Base-by-base conservation (phyloP, 2,888 invertebrate genomes). In the Villa cingulata region DNA sequence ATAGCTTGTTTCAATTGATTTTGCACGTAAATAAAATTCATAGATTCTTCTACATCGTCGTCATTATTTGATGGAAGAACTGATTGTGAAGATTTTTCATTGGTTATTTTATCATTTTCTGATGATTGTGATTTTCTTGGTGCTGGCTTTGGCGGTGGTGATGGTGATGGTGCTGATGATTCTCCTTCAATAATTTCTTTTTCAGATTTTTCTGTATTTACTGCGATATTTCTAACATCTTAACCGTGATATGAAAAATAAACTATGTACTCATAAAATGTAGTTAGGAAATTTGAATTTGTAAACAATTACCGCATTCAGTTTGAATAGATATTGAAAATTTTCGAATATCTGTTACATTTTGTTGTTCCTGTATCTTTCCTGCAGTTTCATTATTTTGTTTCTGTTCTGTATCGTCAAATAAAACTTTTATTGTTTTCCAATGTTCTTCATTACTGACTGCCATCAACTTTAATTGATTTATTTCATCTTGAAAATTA, bases 361-460 rank as follows among this genome's bases (percentile, higher is more conserved):
- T 12, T 18, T 41, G 23, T 6, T 6, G 23, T 23, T 6, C 7
- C 23, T 6, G 5, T 16, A n/a, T n/a, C n/a, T n/a, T n/a, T n/a
- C n/a, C n/a, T n/a, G n/a, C n/a, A n/a, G n/a, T n/a, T n/a, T n/a
- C n/a, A n/a, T n/a, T n/a, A n/a, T n/a, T n/a, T n/a, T n/a, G n/a
- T n/a, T 29, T 29, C 5, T 23, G 12, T 6, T n/a, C 5, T 5
- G 29, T 19, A 12, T 40, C 41, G 1, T 55, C 56, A 27, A 67
- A 69, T 17, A 69, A 43, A 2, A 65, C 64, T 17, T 59, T 57
- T 23, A 69, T 62, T 3, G 65, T 66, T 39, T 63, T 63, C 67
- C 68, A 68, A 45, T 69, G 70, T 49, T 66, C 64, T 17, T 58
- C 57, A 14, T 66, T 62, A 6, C 55, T 57, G 9, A 62, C 62